Evolutionary conservation across 2,113 vertebrate species (phyloP).

Genomic region (Andinoacara biseriatus): DNA sequence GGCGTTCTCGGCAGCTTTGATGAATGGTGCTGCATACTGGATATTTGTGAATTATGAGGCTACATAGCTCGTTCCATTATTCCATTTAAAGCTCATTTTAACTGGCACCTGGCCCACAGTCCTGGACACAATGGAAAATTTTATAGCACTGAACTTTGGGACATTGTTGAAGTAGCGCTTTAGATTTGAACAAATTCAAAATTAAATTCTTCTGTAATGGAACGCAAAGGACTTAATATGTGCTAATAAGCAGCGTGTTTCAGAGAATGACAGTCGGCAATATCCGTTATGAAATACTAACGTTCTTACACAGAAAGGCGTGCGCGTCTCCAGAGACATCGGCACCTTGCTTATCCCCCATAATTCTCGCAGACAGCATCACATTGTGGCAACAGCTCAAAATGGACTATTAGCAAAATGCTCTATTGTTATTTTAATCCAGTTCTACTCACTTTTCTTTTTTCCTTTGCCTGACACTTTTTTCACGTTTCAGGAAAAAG

Average conservation of each 20-base stretch:
- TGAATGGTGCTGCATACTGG: constrained; percentile 50
- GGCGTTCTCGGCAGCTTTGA: constrained; percentile 37
- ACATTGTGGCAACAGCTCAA: constrained; percentile 46
- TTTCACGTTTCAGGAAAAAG: constrained; percentile 24
- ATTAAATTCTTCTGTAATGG: constrained; percentile 7
- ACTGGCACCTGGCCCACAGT: constrained; percentile 32
- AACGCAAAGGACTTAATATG: constrained; percentile 17
- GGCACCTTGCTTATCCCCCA: constrained; percentile 48
- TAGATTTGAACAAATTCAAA: neutral
- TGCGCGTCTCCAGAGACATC: constrained; percentile 25
- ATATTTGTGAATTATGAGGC: constrained; percentile 66
- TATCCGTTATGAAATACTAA: constrained; percentile 6
- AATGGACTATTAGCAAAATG: constrained; percentile 54
- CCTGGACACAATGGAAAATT: constrained; percentile 24
- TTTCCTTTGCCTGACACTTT: constrained; percentile 32
- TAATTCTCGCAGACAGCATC: constrained; percentile 41
- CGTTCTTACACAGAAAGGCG: neutral
- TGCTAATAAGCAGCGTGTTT: neutral
- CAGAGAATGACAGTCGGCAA: constrained; percentile 19
- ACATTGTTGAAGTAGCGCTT: constrained; percentile 18
- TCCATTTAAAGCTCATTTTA: constrained; percentile 59
- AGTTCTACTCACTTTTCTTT: constrained; percentile 27
- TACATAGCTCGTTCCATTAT: constrained; percentile 43
- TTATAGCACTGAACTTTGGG: constrained; percentile 11
- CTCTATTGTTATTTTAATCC: constrained; percentile 63